phyloP scores from a whole-genome alignment of 2,113 vertebrate species.

The Rousettus leschenaultii region DNA sequence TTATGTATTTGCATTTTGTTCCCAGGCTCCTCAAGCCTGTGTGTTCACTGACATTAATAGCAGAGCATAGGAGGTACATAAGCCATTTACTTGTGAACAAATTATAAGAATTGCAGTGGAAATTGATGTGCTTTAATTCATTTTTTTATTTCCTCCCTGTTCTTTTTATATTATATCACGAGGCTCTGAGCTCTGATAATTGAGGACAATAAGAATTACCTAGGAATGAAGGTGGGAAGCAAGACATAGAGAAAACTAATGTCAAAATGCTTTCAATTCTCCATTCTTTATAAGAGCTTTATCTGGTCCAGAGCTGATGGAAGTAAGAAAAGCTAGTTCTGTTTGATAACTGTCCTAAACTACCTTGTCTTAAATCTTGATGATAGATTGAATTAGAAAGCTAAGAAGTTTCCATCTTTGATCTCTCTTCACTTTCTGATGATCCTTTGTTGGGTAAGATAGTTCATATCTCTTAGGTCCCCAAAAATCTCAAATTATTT shows the following conservation, averaged over 20 bases:
- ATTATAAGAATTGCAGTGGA: not conserved
- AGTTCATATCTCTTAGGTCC: not conserved
- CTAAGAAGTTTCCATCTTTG: not conserved
- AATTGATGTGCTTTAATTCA: not conserved
- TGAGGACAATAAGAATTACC: too few species aligned
- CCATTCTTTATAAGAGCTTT: not conserved
- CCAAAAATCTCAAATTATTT: not conserved
- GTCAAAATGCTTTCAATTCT: not conserved
- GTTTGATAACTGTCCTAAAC: not conserved
- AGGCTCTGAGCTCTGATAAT: not conserved
- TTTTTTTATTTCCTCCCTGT: not conserved
- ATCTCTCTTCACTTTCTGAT: not conserved
- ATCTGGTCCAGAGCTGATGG: not conserved
- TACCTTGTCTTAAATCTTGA: not conserved
- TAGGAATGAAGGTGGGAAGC: not conserved
- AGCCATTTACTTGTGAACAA: not conserved
- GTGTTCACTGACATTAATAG: constrained; percentile 5
- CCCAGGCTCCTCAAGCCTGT: not conserved
- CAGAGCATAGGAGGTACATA: not conserved
- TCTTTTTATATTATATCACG: not conserved
- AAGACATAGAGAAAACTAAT: not conserved
- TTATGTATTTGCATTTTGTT: not conserved
- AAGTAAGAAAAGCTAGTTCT: not conserved
- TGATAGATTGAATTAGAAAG: not conserved
- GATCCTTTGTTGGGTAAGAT: not conserved